Base-by-base conservation (phyloP, 2,888 invertebrate species). In the Beris chalybata region DNA sequence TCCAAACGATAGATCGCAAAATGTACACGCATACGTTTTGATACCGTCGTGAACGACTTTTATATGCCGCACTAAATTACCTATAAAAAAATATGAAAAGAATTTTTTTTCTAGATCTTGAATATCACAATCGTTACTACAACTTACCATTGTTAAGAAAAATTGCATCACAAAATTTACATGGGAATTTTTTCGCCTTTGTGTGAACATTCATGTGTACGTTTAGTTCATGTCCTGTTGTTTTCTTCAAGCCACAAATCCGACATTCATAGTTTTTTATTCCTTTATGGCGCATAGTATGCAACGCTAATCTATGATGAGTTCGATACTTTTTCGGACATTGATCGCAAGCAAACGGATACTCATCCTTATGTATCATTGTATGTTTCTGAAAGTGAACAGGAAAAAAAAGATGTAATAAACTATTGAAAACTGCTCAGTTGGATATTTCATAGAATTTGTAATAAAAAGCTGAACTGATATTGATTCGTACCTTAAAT, bases 201-300 rank as follows among this genome's bases (percentile, higher is more conserved):
- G 69, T 70, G 47, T 70, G 69, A 56, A 63, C 65, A 58, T 64
- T 66, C 56, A 66, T 68, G 13, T 68, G 68, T n/a, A 63, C 57
- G 44, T 68, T 66, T 2, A 70, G 45, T 50, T 70, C 69, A 54
- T 70, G 64, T 53, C 55, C 53, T 12, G 69, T 67, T 47, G 64
- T 64, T 38, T 70, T 67, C 50, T 57, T 66, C 15, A 67, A 50
- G 13, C 69, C 71, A 11, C 71, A 70, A 15, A 64, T 59, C 1
- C 64, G 56, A 47, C 70, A 70, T 38, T 67, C 67, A 54, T 67
- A 67, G 54, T 71, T 71, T 56, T 70, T 71, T 1, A 70, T 67
- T 22, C 69, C 69, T 4, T 67, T 65, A 38, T 71, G 71, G n/a
- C 70, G 65, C 61, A 66, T 55, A 47, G 65, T 67, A 38, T 71